Evolutionary conservation across 2,113 vertebrate species (phyloP), one percentile per base, ranked within the genome.

Genomic region (Podocnemis expansa): DNA sequence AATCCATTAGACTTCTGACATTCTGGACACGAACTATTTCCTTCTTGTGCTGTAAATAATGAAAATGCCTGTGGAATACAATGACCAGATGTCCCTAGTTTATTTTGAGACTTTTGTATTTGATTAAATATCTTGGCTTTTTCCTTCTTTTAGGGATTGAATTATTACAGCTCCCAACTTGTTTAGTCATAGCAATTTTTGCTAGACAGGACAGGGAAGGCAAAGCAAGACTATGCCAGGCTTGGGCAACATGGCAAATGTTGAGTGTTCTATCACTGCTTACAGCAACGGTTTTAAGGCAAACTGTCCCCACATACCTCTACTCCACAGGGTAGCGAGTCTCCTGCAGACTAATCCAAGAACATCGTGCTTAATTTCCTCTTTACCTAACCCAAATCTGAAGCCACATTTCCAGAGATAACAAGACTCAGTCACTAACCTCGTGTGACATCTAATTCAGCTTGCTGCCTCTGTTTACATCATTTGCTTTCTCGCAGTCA

Each of bases 151-250:
- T n/a, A 80, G 89, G 31, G 93, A 38, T 38, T 76, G 10, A 49
- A 54, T 0, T 78, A 51, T 6, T 78, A 52, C 0, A 67, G 55
- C 89, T 31, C 89, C 73, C 17, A 45, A 41, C 22, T 10, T 21
- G 6, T 24, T 87, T 86, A 73, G 87, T 79, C 63, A 80, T 75
- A 31, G 41, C 60, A 78, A 91, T 51, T 19, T 3, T 80, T 45
- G 85, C 93, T 89, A 85, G 91, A 93, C 94, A 88, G 94, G 96
- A 67, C 34, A 75, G 38, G 70, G 84, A 3, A 0, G 3, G 79
- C 43, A 88, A 92, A 93, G 87, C 85, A 79, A 73, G 78, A 29
- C 31, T n/a, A 63, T 13, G 51, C 51, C 17, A 47, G 58, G 94
- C 85, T 8, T 94, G 86, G 76, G 60, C 76, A 38, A 83, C n/a